These are phyloP conservation scores for Zaprionus taronus DNA, from an alignment of 1,140 invertebrate species.

Conservation along the genomic window DNA sequence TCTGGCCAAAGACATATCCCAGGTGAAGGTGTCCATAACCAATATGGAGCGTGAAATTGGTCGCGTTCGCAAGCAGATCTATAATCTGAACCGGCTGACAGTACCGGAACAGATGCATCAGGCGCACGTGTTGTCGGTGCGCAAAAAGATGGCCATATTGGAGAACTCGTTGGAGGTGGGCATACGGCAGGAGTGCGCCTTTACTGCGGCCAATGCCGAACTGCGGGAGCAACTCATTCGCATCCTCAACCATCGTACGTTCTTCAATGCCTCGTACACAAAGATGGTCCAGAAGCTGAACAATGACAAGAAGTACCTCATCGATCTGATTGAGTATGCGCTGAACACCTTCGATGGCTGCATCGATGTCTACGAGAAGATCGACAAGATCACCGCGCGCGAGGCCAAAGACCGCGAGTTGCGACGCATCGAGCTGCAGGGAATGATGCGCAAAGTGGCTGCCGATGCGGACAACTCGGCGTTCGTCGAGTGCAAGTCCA, in stretches of 20 bases:
- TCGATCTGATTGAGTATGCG: constrained; percentile 73
- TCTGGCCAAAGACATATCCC: constrained; percentile 57
- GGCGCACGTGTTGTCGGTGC: constrained; percentile 49
- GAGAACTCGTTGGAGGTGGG: constrained; percentile 72
- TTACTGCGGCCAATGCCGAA: constrained; percentile 66
- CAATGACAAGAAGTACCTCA: constrained; percentile 75
- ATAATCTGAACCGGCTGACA: constrained; percentile 63
- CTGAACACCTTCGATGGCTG: constrained; percentile 71
- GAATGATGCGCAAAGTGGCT: constrained; percentile 75
- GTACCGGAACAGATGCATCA: constrained; percentile 70
- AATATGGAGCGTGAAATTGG: constrained; percentile 72
- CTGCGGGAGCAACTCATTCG: constrained; percentile 66
- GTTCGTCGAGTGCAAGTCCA: constrained; percentile 73
- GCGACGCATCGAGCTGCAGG: constrained; percentile 65
- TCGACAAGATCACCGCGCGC: constrained; percentile 62
- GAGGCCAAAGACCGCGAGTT: constrained; percentile 66
- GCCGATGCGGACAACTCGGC: constrained; percentile 67
- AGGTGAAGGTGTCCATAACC: constrained; percentile 61
- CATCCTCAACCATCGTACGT: constrained; percentile 68
- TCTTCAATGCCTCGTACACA: constrained; percentile 70
- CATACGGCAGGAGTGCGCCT: constrained; percentile 67
- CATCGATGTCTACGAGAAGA: constrained; percentile 73
- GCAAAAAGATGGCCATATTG: constrained; percentile 65
- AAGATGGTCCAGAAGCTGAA: constrained; percentile 77
- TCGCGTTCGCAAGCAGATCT: constrained; percentile 67